A percentile compares a stretch with the other conserved stretches of the same genome.
These are phyloP conservation scores for Heliconius melpomene DNA, from an alignment of 1,140 invertebrate species.

Conservation along the genomic window DNA sequence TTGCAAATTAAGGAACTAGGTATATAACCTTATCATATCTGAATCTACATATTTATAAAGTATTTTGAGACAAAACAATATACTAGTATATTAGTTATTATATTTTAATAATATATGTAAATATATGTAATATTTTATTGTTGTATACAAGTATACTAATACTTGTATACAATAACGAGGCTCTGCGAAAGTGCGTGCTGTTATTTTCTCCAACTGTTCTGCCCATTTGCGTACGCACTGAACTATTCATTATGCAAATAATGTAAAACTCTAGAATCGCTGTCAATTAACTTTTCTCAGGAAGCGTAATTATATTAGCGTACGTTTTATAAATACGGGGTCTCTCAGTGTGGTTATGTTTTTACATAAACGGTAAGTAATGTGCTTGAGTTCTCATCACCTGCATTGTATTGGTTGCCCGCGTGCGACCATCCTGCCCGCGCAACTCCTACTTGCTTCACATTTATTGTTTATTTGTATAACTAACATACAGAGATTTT, in stretches of 20 bases:
- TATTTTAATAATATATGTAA: too few species aligned
- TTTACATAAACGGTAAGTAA: neutral
- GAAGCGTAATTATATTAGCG: slow-evolving; percentile 9
- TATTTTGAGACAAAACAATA: too few species aligned
- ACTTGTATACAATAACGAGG: neutral
- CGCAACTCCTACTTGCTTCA: neutral
- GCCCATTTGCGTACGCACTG: slow-evolving; percentile 27
- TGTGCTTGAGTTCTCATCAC: slow-evolving; percentile 6
- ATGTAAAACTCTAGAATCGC: slow-evolving; percentile 21
- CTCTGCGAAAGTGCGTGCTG: slow-evolving; percentile 15
- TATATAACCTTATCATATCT: too few species aligned
- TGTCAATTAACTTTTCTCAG: slow-evolving; percentile 25
- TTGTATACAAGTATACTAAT: too few species aligned
- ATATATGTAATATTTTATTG: too few species aligned
- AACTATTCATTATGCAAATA: slow-evolving; percentile 25
- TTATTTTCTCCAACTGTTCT: slow-evolving; percentile 18
- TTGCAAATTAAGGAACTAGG: too few species aligned
- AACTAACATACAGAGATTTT: neutral
- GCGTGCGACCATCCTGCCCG: neutral
- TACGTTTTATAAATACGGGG: neutral
- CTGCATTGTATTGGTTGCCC: slow-evolving; percentile 8
- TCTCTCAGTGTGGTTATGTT: neutral
- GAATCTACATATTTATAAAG: too few species aligned
- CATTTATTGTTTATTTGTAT: neutral
- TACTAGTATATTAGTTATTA: too few species aligned